phyloP scores from a whole-genome alignment of 2,888 invertebrate genomes.

The Epiblema foenella region DNA sequence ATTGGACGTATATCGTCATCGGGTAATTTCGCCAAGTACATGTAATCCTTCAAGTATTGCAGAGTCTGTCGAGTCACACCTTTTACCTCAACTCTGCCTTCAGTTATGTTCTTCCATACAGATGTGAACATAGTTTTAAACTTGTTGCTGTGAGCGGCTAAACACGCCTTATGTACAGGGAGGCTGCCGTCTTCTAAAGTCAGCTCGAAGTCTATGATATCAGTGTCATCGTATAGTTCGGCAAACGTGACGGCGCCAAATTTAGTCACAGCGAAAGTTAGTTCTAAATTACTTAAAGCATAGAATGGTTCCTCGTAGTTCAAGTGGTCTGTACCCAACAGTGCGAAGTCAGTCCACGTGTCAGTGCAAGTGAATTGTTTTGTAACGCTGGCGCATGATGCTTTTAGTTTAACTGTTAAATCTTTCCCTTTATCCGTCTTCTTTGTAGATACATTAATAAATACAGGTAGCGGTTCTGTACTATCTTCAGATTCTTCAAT shows the following conservation, averaged over 20 bases:
- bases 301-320: neutral
- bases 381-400: neutral
- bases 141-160: neutral
- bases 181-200: neutral
- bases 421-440: neutral
- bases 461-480: neutral
- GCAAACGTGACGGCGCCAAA: neutral
- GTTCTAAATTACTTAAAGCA: neutral
- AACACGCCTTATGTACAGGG: neutral
- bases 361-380: neutral
- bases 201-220: neutral
- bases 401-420: neutral
- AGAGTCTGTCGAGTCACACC: neutral
- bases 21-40: neutral
- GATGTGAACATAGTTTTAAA: neutral
- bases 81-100: neutral
- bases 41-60: neutral
- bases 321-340: neutral
- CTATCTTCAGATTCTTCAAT: neutral
- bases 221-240: neutral
- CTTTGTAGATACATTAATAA: neutral
- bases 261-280: neutral
- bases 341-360: neutral
- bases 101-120: neutral
- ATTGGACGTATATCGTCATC: neutral